Conservation (phyloP, 2,113 vertebrate genomes). For the Bubo bubo region DNA sequence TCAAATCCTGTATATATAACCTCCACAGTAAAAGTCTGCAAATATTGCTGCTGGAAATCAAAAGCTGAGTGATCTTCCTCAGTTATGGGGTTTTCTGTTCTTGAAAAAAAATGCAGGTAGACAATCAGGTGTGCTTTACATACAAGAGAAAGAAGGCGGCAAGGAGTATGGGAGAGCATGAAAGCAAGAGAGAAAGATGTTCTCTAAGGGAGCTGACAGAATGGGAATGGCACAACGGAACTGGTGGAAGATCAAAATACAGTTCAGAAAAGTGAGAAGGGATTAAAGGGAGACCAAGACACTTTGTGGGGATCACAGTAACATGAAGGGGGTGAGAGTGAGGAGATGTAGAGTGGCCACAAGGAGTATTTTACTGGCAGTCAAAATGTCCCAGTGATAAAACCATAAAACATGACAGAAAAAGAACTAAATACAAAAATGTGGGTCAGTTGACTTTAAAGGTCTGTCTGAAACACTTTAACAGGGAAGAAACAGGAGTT, state of each 20-base stretch:
- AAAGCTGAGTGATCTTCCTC: not conserved
- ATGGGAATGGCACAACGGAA: not conserved
- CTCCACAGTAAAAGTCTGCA: not conserved
- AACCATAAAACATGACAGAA: not conserved
- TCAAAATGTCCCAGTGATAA: not conserved
- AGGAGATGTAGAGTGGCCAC: not conserved
- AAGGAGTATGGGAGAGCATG: not conserved
- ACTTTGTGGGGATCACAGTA: conserved; percentile 14
- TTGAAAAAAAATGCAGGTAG: not conserved
- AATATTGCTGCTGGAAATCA: not conserved
- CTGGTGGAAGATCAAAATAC: conserved; percentile 38
- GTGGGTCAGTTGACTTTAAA: not conserved
- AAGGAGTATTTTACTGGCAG: not conserved
- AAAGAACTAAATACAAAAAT: conserved; percentile 1
- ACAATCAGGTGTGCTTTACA: not conserved
- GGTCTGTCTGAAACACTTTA: not conserved
- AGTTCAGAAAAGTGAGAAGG: conserved; percentile 22
- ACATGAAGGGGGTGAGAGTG: not conserved
- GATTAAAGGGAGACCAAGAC: conserved; percentile 42
- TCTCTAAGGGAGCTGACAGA: not conserved
- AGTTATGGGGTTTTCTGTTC: not conserved
- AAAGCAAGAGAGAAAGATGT: not conserved
- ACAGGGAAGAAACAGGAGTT: not conserved
- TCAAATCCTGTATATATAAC: not conserved
- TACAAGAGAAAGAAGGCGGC: not conserved